A percentile compares a stretch with the other conserved stretches of the same genome.
phyloP scores from a whole-genome alignment of 2,797 vertebrate genomes.

The Lophotriccus pileatus region DNA sequence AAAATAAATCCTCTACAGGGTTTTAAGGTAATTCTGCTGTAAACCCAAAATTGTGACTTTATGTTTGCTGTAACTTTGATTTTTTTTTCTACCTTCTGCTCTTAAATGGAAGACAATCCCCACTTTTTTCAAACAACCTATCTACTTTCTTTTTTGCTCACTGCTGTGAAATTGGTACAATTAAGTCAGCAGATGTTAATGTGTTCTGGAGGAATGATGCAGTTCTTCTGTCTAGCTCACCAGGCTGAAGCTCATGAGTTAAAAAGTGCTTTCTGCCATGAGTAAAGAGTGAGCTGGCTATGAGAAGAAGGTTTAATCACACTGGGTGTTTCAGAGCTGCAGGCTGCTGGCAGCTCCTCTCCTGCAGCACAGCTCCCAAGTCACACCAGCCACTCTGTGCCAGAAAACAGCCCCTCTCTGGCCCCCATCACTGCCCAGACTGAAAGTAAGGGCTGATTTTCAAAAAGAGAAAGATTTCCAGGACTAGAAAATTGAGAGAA shows the following conservation, averaged over 20 bases:
- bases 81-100: neutral
- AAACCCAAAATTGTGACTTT: neutral
- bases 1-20: neutral
- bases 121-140: neutral
- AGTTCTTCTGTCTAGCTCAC: neutral
- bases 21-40: neutral
- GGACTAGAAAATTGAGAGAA: neutral
- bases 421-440: fast-evolving
- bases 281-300: neutral
- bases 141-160: neutral
- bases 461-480: neutral
- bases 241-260: neutral
- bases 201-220: neutral
- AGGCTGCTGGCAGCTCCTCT: neutral
- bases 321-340: neutral
- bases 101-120: neutral
- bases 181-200: neutral
- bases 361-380: neutral
- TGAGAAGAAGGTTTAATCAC: neutral
- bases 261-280: neutral
- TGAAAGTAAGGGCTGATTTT: neutral
- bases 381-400: fast-evolving
- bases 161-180: neutral
- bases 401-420: neutral
- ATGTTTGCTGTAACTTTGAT: neutral